Evolutionary conservation across 1,140 invertebrate species (phyloP).

Genomic region (Drosophila funebris): DNA sequence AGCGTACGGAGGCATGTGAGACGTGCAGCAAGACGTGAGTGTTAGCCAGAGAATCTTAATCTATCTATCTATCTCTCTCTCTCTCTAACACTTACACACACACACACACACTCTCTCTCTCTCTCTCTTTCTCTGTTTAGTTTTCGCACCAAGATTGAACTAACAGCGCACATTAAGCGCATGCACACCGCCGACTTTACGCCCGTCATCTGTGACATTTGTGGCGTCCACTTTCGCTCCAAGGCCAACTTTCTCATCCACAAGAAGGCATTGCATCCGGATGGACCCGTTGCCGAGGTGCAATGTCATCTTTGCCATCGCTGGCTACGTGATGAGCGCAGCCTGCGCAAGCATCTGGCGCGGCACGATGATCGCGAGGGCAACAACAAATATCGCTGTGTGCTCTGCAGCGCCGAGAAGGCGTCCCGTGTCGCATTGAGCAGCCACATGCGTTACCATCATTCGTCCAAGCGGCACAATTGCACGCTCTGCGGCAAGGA

Average conservation of each 20-base stretch:
- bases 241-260: constrained; percentile 73
- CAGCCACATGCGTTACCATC: constrained; percentile 77
- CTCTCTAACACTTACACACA: not conserved
- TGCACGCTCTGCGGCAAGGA: constrained; percentile 76
- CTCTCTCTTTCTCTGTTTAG: constrained; percentile 22
- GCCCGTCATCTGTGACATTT: constrained; percentile 74
- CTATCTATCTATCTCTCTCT: too few species aligned
- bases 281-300: constrained; percentile 69
- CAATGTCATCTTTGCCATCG: constrained; percentile 69
- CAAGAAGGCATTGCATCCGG: constrained; percentile 70
- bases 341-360: constrained; percentile 68
- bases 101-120: not conserved
- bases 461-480: constrained; percentile 65
- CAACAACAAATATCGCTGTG: constrained; percentile 65
- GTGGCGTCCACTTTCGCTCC: constrained; percentile 68
- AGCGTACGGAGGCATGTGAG: constrained; percentile 65
- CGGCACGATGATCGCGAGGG: constrained; percentile 65
- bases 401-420: constrained; percentile 68
- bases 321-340: constrained; percentile 76
- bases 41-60: not conserved
- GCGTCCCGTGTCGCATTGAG: constrained; percentile 68
- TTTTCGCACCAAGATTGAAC: constrained; percentile 58
- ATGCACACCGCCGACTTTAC: constrained; percentile 70
- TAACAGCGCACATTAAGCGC: constrained; percentile 63
- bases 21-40: constrained; percentile 66